These are phyloP conservation scores for Agrotis segetum DNA, from an alignment of 2,888 invertebrate species.

Conservation along the genomic window DNA sequence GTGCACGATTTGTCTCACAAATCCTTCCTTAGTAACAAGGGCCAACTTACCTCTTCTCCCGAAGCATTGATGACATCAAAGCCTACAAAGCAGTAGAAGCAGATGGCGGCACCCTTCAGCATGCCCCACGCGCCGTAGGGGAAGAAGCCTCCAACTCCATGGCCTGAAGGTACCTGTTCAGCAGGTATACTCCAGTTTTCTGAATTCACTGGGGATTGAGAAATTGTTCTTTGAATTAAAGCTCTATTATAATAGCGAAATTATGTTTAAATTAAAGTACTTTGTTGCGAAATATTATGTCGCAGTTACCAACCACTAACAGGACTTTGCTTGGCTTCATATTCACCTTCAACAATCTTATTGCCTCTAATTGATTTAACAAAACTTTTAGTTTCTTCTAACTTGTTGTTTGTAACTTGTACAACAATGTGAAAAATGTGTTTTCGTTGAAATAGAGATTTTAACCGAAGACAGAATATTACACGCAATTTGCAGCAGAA, in stretches of 20 bases:
- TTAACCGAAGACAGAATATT: too few species aligned
- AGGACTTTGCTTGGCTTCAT: not conserved
- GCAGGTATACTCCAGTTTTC: constrained; percentile 89
- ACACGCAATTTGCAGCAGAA: too few species aligned
- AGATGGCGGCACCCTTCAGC: constrained; percentile 95
- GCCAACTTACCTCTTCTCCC: constrained; percentile 94
- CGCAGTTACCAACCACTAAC: not conserved
- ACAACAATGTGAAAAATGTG: too few species aligned
- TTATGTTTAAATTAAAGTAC: not conserved
- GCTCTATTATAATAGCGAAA: not conserved
- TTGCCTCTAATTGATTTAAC: not conserved
- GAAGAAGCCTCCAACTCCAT: constrained; percentile 96
- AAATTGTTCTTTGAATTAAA: not conserved
- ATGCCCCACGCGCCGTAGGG: constrained; percentile 96
- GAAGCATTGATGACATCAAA: constrained; percentile 97
- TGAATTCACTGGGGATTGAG: constrained; percentile 83
- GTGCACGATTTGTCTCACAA: too few species aligned
- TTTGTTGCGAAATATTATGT: not conserved
- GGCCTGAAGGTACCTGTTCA: constrained; percentile 78
- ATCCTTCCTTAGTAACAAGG: not conserved
- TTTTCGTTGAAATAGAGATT: too few species aligned
- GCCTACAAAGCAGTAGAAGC: constrained; percentile 98
- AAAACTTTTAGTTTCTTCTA: not conserved
- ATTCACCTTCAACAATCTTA: not conserved
- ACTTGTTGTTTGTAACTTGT: not conserved